Percentiles rank a stretch among this genome's conserved stretches.
Evolutionary conservation across 2,113 vertebrate genomes (phyloP).

Genomic region (Brachypodius melanocephalos): DNA sequence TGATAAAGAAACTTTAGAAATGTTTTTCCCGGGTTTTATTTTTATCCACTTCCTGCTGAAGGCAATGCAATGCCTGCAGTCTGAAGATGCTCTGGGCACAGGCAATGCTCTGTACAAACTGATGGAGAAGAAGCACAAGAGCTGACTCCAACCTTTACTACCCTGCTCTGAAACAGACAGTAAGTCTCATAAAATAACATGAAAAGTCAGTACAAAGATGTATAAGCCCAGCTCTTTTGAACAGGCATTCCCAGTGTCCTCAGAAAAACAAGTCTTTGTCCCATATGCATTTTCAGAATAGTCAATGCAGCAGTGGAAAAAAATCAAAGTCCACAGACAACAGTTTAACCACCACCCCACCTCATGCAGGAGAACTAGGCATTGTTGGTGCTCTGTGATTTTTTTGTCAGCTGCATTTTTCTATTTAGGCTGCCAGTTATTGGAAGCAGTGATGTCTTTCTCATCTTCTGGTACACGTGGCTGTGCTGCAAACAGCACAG

Average conservation of each 20-base stretch:
- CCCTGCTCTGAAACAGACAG: background rate
- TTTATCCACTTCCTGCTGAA: background rate
- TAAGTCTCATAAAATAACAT: background rate
- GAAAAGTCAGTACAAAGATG: background rate
- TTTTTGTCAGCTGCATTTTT: background rate
- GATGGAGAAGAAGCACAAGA: background rate
- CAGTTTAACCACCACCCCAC: background rate
- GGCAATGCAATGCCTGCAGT: background rate
- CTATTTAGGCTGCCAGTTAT: background rate
- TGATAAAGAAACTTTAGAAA: background rate
- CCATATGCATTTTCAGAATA: background rate
- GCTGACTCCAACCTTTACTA: background rate
- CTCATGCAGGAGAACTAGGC: background rate
- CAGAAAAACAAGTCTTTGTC: background rate
- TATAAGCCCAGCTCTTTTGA: background rate
- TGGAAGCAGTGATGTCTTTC: background rate
- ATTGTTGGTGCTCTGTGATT: background rate
- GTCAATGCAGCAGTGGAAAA: background rate
- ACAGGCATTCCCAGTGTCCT: background rate
- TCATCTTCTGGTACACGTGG: background rate
- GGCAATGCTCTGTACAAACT: background rate
- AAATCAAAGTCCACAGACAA: background rate
- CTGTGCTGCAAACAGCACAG: background rate
- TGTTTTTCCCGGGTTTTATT: background rate
- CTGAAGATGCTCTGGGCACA: fast-evolving